A percentile compares a stretch with the other conserved stretches of the same genome.
Conservation (phyloP, 35 echinoderm and acorn worm species). For the Acanthaster planci region DNA sequence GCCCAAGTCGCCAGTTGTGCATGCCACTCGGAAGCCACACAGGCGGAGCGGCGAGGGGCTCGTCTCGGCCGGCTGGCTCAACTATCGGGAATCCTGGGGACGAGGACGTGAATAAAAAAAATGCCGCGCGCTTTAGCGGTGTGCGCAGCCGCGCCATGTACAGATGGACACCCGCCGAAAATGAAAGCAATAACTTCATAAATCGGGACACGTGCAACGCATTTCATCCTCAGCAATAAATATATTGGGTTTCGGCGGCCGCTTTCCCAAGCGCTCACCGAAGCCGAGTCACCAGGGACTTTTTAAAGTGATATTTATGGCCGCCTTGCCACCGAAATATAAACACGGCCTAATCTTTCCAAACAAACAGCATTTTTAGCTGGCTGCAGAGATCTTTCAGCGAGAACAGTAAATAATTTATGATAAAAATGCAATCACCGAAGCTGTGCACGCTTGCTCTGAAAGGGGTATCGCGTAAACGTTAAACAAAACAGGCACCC, state of each 20-base stretch:
- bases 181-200: constrained; percentile 5
- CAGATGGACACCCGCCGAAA: constrained; percentile 6
- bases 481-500: no score
- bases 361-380: constrained; percentile 14
- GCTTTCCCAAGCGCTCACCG: neutral
- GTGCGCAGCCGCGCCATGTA: no score
- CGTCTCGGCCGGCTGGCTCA: constrained; percentile 10
- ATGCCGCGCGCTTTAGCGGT: neutral
- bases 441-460: no score
- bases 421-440: neutral
- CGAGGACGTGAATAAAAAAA: neutral
- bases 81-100: neutral
- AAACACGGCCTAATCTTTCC: constrained; percentile 22
- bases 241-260: neutral
- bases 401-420: constrained; percentile 2
- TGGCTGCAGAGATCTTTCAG: neutral
- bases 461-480: no score
- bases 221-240: constrained; percentile 18
- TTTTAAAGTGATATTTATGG: constrained; percentile 30
- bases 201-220: no score
- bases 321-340: neutral
- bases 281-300: neutral
- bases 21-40: neutral
- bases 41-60: neutral
- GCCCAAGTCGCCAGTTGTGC: neutral